Conservation (phyloP, 2,888 invertebrate species). For the Nemapogon koenigi region DNA sequence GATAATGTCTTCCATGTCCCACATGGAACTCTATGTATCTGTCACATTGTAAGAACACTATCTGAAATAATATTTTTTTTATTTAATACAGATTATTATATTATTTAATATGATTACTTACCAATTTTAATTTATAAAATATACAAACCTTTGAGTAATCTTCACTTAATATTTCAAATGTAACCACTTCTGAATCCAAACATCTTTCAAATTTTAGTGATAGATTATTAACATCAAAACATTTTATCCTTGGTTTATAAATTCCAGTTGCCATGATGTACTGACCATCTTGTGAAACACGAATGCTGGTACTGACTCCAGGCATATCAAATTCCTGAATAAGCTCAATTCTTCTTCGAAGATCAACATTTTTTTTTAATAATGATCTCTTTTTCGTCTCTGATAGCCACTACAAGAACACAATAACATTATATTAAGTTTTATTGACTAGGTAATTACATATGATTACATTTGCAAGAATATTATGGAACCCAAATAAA, state of each 20-base stretch:
- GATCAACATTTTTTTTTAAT: conserved; percentile 87
- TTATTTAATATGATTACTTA: not conserved
- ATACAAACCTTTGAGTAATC: conserved; percentile 89
- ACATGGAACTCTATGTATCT: conserved; percentile 96
- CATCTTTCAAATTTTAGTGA: conserved; percentile 98
- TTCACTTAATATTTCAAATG: conserved; percentile 90
- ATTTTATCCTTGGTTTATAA: conserved; percentile 95
- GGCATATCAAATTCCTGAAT: conserved; percentile 99
- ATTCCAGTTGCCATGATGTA: conserved; percentile 92
- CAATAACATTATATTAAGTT: conserved; percentile 14
- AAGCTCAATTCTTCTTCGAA: conserved; percentile 89
- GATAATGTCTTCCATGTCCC: conserved; percentile 89
- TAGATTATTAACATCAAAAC: conserved; percentile 94
- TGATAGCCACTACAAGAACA: conserved; percentile 78
- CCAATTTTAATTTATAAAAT: not conserved
- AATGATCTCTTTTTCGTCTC: conserved; percentile 82
- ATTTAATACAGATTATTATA: conserved; percentile 13
- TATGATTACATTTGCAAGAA: conserved; percentile 11
- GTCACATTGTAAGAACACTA: conserved; percentile 83
- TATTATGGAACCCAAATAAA: conserved; percentile 1
- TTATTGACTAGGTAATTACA: conserved; percentile 6
- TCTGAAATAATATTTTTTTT: conserved; percentile 72
- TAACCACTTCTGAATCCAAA: conserved; percentile 95
- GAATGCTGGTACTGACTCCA: conserved; percentile 83
- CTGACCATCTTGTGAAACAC: conserved; percentile 88